These are phyloP conservation scores for Plebejus anna DNA, from an alignment of 2,888 invertebrate species.

Conservation along the genomic window DNA sequence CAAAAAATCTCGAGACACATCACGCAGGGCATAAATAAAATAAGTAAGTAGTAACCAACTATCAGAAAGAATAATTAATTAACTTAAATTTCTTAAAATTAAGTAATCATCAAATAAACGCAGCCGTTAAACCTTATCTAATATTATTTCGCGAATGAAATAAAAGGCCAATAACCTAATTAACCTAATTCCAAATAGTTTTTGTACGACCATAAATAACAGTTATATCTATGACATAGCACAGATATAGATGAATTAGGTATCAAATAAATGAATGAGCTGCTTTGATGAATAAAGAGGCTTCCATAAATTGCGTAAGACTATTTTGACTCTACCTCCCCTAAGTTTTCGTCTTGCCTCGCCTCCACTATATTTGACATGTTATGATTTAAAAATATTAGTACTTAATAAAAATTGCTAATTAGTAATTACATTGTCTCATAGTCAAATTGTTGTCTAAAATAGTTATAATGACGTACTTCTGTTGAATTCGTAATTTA, in stretches of 20 bases:
- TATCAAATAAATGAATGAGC: constrained; percentile 48
- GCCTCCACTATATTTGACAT: no score
- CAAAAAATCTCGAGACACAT: no score
- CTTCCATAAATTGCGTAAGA: background rate
- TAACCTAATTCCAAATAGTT: constrained; percentile 32
- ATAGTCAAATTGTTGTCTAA: no score
- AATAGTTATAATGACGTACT: no score
- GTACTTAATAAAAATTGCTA: no score
- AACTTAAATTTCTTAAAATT: background rate
- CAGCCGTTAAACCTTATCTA: background rate
- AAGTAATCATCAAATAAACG: background rate
- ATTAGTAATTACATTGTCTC: no score
- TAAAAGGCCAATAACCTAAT: constrained; percentile 25
- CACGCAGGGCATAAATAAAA: no score
- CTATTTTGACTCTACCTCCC: background rate
- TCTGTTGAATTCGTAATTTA: no score
- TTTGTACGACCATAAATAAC: constrained; percentile 43
- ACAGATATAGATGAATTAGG: constrained; percentile 49
- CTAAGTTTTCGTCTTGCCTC: no score
- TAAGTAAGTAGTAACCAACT: no score
- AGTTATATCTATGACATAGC: constrained; percentile 44
- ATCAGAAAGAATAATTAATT: no score
- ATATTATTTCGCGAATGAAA: constrained; percentile 31
- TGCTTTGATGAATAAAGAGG: constrained; percentile 37
- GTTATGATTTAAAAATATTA: no score